Base-by-base conservation (phyloP, 2,113 vertebrate genomes). In the Melospiza melodia region DNA sequence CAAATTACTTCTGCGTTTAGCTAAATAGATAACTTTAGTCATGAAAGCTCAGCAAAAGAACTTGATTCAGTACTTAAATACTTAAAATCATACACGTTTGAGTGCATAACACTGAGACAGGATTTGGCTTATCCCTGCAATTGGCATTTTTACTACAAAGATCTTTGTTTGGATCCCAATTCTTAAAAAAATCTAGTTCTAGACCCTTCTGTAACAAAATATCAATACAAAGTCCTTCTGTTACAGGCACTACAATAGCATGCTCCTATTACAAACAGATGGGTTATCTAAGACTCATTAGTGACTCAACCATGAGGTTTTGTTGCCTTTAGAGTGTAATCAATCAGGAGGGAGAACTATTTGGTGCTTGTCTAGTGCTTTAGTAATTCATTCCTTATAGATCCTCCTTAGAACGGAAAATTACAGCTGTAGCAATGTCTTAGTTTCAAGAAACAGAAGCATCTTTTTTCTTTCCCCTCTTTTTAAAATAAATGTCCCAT, bases 281-380 rank as follows among this genome's bases (percentile, higher is more conserved):
- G 95, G 92, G 86, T 97, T 96, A 92, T 95, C 95, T 97, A 96
- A 97, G 97, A 89, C 89, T 97, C 92, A 58, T 81, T 92, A 94
- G 73, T 97, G 96, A 88, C 89, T 98, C 95, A 97, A 80, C 96
- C 94, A 91, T 97, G 97, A 96, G 90, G 95, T 98, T 97, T 97
- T 78, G 94, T 97, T 98, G 93, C 24, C 28, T 7, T 94, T 95
- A 92, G 95, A 97, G 87, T 95, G 69, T 95, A 95, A 95, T 97
- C 92, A 97, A 61, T 97, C 95, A 97, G 97, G 95, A 95, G 95
- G 78, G 92, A 97, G 93, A 97, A 93, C 96, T 97, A 43, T 97
- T 97, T 95, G 93, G 95, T 97, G 90, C 86, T 94, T 94, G 79
- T 90, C 55, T 57, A 89, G 84, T 57, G 71, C 94, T 95, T 66